Percentiles rank a stretch among this genome's conserved stretches.
Conservation (phyloP, 2,113 vertebrate species). For the Sterrhoptilus dennistouni region DNA sequence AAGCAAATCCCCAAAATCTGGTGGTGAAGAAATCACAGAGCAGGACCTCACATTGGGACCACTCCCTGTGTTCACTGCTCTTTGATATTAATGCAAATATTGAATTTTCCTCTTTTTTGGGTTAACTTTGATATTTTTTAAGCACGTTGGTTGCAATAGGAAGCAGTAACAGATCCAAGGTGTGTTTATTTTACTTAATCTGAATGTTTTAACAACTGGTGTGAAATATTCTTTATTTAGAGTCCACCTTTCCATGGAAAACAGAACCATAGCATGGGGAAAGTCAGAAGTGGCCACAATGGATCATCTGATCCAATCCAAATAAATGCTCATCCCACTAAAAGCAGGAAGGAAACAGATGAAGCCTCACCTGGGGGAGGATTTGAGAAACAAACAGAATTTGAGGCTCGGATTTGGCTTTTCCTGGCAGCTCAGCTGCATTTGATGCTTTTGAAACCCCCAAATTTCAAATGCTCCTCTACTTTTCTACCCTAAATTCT, state of each 20-base stretch:
- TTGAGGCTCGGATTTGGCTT: background rate
- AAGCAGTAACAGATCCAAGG: background rate
- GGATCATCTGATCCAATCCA: background rate
- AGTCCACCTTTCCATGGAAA: background rate
- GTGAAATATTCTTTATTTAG: background rate
- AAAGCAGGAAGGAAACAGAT: background rate
- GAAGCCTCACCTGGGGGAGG: background rate
- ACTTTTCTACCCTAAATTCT: background rate
- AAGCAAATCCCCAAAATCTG: background rate
- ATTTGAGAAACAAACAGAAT: background rate
- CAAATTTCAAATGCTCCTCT: background rate
- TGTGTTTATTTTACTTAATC: background rate
- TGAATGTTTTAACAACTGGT: background rate
- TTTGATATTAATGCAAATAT: background rate
- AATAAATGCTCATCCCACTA: accelerated
- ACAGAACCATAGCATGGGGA: accelerated
- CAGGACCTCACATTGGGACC: background rate
- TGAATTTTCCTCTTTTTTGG: background rate
- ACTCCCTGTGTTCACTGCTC: background rate
- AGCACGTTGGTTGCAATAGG: background rate
- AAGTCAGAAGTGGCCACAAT: background rate
- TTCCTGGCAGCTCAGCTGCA: background rate
- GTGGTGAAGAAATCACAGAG: background rate
- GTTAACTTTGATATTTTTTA: background rate
- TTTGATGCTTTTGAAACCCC: background rate